Evolutionary conservation across 2,113 vertebrate genomes (phyloP), one percentile per base, ranked within the genome.

Genomic region (Theristicus caerulescens): DNA sequence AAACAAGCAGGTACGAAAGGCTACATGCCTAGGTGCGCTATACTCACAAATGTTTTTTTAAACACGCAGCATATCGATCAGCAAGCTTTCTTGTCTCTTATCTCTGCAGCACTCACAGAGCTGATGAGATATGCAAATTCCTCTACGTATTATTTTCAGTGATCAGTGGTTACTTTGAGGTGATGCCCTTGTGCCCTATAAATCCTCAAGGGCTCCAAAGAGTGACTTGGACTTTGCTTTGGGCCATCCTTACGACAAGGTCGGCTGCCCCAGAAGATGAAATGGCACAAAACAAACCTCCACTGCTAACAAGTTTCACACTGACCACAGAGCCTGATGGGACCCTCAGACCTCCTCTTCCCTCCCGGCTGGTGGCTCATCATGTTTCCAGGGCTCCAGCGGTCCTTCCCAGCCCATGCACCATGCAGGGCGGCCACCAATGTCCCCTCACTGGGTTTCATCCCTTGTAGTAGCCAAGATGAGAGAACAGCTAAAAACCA

Each of bases 391-490:
- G 49, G 14, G 17, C 19, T 67, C 42, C 29, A 44, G 49, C 1
- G 5, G 49, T 32, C 71, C 62, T 76, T 64, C 44, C 40, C 31
- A 46, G 34, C 9, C 79, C 2, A 0, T 1, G 1, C 20, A 38
- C 29, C 52, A n/a, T 0, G 3, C 29, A 20, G 27, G 54, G 22
- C 3, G 4, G 36, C 34, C 65, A 72, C 20, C 0, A 0, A 46
- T 7, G 4, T 69, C 44, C n/a, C 15, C 19, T 44, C 42, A 19
- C 13, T 3, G 1, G 13, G 8, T 57, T 88, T 79, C 54, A 66
- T n/a, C 31, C 26, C 12, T 44, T 72, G 25, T 18, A 27, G 34
- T 17, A 59, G 21, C 29, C 32, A 59, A 79, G 62, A 76, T n/a
- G 31, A 78, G 18, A 86, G 52, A 71, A 62, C 11, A 61, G 36